These are phyloP conservation scores for Spongilla lacustris DNA, from an alignment of 37 sponge, comb jelly and placozoan species.

Conservation along the genomic window DNA sequence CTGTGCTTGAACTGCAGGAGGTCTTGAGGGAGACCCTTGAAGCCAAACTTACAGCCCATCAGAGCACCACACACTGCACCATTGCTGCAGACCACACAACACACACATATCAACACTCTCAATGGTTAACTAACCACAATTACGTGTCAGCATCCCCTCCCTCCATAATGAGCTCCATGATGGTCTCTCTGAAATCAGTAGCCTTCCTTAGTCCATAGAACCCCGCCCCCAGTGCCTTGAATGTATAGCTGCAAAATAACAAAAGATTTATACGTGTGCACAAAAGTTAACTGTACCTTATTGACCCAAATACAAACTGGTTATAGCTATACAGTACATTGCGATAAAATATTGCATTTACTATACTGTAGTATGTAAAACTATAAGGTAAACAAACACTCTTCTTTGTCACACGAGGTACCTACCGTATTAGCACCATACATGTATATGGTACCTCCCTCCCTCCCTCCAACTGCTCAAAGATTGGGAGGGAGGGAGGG, in stretches of 20 bases:
- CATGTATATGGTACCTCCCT: too few species aligned
- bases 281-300: too few species aligned
- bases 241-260: conserved; percentile 69
- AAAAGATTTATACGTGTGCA: background rate
- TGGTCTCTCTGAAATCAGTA: conserved; percentile 62
- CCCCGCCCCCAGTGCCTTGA: conserved; percentile 84
- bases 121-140: background rate
- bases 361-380: too few species aligned
- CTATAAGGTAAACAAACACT: too few species aligned
- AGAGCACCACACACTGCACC: conserved; percentile 93
- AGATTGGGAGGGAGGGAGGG: too few species aligned
- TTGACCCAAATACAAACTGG: too few species aligned
- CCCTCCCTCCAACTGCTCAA: too few species aligned
- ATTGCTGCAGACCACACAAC: conserved; percentile 53
- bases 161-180: conserved; percentile 83
- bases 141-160: conserved; percentile 96
- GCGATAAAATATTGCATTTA: too few species aligned
- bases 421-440: too few species aligned
- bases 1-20: conserved; percentile 72
- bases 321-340: too few species aligned
- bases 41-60: conserved; percentile 90
- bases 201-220: conserved; percentile 74
- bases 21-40: conserved; percentile 75
- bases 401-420: too few species aligned
- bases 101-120: background rate